phyloP scores from a whole-genome alignment of 2,113 vertebrate genomes.

The Alligator mississippiensis region DNA sequence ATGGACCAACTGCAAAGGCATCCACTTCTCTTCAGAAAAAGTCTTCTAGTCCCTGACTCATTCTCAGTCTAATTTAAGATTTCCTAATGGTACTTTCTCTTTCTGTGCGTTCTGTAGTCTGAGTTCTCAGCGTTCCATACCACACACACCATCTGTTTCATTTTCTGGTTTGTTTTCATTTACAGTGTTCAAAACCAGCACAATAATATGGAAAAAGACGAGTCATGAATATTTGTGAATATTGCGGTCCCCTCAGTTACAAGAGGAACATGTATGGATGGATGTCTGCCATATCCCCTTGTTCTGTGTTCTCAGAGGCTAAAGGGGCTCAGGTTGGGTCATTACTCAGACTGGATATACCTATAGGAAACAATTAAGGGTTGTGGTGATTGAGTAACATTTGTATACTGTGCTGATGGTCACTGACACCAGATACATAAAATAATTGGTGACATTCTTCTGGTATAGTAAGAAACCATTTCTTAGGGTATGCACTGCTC shows the following conservation, averaged over 20 bases:
- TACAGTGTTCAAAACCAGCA: background rate
- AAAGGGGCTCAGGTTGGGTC: background rate
- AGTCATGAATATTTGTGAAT: background rate
- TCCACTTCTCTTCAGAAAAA: background rate
- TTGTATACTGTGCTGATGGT: background rate
- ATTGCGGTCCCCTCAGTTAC: background rate
- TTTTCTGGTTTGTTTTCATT: conserved; percentile 45
- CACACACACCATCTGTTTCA: conserved; percentile 35
- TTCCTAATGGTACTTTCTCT: background rate
- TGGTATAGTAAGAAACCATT: background rate
- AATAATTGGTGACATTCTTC: fast-evolving
- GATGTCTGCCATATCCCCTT: background rate
- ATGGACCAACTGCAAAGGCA: background rate
- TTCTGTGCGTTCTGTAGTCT: background rate
- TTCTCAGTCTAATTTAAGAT: background rate
- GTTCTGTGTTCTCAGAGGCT: conserved; percentile 26
- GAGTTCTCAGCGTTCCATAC: background rate
- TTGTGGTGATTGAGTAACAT: background rate
- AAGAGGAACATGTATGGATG: background rate
- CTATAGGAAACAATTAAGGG: fast-evolving
- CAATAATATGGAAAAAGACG: background rate
- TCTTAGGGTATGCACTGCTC: background rate
- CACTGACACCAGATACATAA: background rate
- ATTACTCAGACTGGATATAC: background rate
- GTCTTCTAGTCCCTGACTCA: background rate